Base-by-base conservation (phyloP, 2,888 invertebrate species). In the Epistrophe grossulariae region DNA sequence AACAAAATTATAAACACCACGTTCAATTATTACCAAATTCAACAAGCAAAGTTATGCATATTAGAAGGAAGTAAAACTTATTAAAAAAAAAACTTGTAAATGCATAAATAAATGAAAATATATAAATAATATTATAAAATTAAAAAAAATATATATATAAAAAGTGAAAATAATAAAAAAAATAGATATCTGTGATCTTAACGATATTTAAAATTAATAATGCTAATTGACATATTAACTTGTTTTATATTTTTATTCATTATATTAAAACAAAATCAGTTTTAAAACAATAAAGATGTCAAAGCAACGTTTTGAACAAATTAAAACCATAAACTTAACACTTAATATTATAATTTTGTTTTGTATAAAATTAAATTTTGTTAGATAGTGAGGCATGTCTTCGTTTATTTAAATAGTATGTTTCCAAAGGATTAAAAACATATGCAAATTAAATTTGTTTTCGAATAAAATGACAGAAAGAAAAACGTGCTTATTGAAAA, bases 101-200 rank as follows among this genome's bases (percentile, higher is more conserved):
- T 79, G 71, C 72, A 84, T 81, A 88, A 88, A 57, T 76, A 66
- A 79, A 66, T 79, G 73, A 79, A 43, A 50, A 38, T 28, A 43
- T 81, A 84, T 85, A 35, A 35, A 35, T 35, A 35, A 35, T 35
- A 88, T 66, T 80, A 85, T 71, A 68, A 79, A 74, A 73, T 59
- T 45, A n/a, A 45, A 88, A 82, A 62, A 70, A 79, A 89, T 88
- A 78, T 55, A 52, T 73, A n/a, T n/a, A n/a, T n/a, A n/a, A 9
- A 8, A 59, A 72, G 17, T 38, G 55, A 85, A 45, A 66, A 71
- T 77, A 89, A 88, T 38, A 84, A 24, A 55, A 84, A 77, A 76
- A 79, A 92, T 92, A 93, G 92, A 93, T 92, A 93, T 93, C 93
- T 93, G 93, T 93, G 93, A 93, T 92, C 93, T 92, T 92, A 92